Evolutionary conservation across 1,140 invertebrate species (phyloP).

Genomic region (Daktulosphaira vitifoliae): DNA sequence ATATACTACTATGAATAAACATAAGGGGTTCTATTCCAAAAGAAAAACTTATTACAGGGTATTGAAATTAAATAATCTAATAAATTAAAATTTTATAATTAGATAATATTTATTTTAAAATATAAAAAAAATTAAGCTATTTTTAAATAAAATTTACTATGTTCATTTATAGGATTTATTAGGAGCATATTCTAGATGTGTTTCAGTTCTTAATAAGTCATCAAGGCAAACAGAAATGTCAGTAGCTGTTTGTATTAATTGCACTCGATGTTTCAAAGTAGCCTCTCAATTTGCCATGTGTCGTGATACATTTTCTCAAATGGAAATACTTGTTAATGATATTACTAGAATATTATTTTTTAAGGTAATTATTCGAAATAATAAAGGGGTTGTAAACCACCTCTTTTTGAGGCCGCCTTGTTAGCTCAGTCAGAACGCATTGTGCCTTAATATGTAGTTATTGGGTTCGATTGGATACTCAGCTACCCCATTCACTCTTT

Average conservation of each 20-base stretch:
- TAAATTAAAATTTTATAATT: background rate
- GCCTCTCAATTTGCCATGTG: slow-evolving; percentile 90
- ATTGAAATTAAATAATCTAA: background rate
- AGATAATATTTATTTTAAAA: slow-evolving; percentile 3
- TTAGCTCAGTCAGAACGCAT: no score
- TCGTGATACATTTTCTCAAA: slow-evolving; percentile 74
- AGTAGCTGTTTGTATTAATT: slow-evolving; percentile 89
- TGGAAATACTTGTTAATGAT: slow-evolving; percentile 78
- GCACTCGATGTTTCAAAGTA: slow-evolving; percentile 80
- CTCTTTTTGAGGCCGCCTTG: no score
- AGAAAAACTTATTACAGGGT: no score
- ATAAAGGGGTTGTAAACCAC: no score
- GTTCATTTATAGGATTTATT: slow-evolving; percentile 55
- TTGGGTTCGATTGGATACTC: no score
- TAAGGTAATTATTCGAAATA: slow-evolving; percentile 51
- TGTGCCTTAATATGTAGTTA: no score
- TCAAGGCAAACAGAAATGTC: slow-evolving; percentile 69
- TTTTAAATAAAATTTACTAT: background rate
- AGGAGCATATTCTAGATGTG: slow-evolving; percentile 83
- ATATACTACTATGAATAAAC: no score
- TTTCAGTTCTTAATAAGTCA: slow-evolving; percentile 72
- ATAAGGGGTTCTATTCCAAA: no score
- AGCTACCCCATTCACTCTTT: no score
- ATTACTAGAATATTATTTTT: slow-evolving; percentile 83
- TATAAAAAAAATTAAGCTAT: no score